These are phyloP conservation scores for Centruroides sculpturatus DNA, from an alignment of 1,140 invertebrate genomes.

Conservation along the genomic window DNA sequence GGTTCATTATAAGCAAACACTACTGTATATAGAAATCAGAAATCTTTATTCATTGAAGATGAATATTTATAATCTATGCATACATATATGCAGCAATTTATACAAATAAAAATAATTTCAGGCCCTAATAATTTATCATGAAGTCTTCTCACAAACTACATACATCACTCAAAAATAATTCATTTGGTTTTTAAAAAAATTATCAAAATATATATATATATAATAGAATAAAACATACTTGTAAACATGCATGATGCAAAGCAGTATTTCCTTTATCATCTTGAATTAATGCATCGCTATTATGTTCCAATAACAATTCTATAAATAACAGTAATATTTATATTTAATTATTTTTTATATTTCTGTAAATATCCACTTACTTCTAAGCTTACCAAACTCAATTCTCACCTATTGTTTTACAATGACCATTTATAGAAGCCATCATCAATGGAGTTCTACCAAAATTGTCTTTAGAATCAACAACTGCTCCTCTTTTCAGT, in stretches of 20 bases:
- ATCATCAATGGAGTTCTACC: constrained; percentile 27
- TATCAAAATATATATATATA: too few species aligned
- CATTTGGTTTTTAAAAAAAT: too few species aligned
- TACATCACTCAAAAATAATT: too few species aligned
- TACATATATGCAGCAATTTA: too few species aligned
- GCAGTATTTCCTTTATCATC: constrained; percentile 42
- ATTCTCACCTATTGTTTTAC: constrained; percentile 35
- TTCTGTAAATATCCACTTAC: too few species aligned
- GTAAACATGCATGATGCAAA: constrained; percentile 41
- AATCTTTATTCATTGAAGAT: too few species aligned
- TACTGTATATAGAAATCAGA: too few species aligned
- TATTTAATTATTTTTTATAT: neutral
- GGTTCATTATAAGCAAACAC: too few species aligned
- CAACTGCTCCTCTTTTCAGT: constrained; percentile 34
- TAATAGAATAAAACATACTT: neutral
- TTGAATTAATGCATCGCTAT: constrained; percentile 35
- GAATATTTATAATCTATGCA: too few species aligned
- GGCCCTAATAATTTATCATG: too few species aligned
- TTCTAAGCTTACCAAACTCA: neutral
- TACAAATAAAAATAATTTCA: too few species aligned
- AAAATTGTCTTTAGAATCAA: constrained; percentile 35
- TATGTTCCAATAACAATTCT: constrained; percentile 38
- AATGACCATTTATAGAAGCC: constrained; percentile 38
- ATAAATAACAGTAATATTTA: constrained; percentile 16
- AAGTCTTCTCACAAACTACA: too few species aligned